Conservation (phyloP, 2,888 invertebrate genomes). For the Folsomia candida region DNA sequence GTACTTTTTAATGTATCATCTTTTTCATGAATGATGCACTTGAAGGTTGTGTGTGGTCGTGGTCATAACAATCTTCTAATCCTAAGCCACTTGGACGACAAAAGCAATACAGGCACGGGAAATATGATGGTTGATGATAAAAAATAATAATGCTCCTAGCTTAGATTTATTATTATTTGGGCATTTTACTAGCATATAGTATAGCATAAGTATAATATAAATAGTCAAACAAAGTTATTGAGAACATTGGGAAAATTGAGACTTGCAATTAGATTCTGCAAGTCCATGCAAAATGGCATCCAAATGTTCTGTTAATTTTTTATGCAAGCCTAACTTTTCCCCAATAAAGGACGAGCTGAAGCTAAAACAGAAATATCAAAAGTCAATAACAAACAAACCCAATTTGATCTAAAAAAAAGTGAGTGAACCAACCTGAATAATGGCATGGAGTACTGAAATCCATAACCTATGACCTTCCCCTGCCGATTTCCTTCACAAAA, state of each 20-base stretch:
- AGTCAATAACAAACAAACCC: neutral
- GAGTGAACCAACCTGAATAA: conserved; percentile 1
- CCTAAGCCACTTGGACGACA: no score
- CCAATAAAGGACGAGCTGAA: conserved; percentile 41
- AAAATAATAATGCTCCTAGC: no score
- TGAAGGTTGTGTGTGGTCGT: no score
- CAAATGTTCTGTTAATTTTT: conserved; percentile 38
- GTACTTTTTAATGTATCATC: no score
- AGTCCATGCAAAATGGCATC: conserved; percentile 42
- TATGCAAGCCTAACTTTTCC: conserved; percentile 35
- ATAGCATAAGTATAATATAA: no score
- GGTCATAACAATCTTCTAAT: no score
- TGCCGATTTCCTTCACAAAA: conserved; percentile 47
- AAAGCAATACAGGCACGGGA: no score
- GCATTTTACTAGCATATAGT: no score
- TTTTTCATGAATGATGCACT: no score
- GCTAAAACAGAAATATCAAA: conserved; percentile 20
- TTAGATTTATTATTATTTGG: no score
- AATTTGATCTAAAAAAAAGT: neutral
- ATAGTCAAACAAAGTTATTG: neutral
- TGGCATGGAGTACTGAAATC: conserved; percentile 42
- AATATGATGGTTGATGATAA: no score
- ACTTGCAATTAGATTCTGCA: conserved; percentile 41
- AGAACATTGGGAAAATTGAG: conserved; percentile 39
- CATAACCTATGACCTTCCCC: conserved; percentile 34